These are phyloP conservation scores for Cairina moschata DNA, from an alignment of 2,113 vertebrate species.

Conservation along the genomic window DNA sequence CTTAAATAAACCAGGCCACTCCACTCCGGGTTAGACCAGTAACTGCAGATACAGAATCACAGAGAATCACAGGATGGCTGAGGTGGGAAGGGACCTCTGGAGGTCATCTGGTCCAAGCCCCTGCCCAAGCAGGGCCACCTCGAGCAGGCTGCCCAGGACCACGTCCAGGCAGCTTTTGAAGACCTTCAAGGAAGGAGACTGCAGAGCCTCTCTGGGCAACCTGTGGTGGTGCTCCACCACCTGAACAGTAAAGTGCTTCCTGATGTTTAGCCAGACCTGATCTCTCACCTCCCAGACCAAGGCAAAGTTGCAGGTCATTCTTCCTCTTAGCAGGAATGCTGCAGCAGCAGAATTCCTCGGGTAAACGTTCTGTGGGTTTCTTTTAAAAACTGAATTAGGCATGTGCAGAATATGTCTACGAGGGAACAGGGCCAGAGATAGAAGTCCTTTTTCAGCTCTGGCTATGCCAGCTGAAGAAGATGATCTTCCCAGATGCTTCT, in stretches of 20 bases:
- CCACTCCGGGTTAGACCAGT: neutral
- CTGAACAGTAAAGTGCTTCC: neutral
- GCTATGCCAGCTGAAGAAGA: conserved; percentile 25
- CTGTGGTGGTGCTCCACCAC: neutral
- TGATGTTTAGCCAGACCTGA: neutral
- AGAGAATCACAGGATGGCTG: neutral
- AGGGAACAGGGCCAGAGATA: conserved; percentile 44
- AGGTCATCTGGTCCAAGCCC: neutral
- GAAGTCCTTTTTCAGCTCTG: conserved; percentile 30
- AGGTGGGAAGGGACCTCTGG: neutral
- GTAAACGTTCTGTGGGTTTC: neutral
- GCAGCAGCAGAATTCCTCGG: neutral
- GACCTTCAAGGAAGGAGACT: neutral
- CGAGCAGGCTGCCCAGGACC: neutral
- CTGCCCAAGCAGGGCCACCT: neutral
- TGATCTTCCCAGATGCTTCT: conserved; percentile 49
- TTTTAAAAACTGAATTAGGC: conserved; percentile 58
- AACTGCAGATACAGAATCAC: neutral
- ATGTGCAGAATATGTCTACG: conserved; percentile 30
- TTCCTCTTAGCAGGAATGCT: neutral
- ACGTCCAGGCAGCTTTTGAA: neutral
- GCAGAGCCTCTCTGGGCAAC: neutral
- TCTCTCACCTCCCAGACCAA: conserved; percentile 21
- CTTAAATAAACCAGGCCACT: neutral
- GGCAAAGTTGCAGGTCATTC: neutral